Base-by-base conservation (phyloP, 2,797 vertebrate genomes). In the Furcifer pardalis region DNA sequence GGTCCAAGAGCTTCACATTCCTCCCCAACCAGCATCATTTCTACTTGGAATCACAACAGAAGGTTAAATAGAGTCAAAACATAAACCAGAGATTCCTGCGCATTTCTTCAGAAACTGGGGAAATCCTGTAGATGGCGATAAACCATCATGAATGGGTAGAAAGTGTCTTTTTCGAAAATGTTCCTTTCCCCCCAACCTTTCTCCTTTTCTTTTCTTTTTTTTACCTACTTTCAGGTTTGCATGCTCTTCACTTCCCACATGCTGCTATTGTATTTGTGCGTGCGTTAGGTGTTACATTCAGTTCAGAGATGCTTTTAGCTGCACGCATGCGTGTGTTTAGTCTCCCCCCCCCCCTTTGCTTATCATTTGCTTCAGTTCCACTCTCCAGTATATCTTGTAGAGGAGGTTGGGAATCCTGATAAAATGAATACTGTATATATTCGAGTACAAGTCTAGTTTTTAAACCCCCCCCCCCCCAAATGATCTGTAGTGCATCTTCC, bases 71-170 rank as follows among this genome's bases (percentile, higher is more conserved):
- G 17, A n/a, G 32, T 23, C 1, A 59, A 59, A 27, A 7, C 13
- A 30, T 37, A 27, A 30, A 42, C 46, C 27, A 79, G 2, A 3
- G n/a, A 35, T 25, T 5, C 74, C 32, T 8, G 65, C 8, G 25
- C 52, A 23, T 23, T 74, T 84, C 87, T 27, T 72, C 7, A 10
- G 2, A 76, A 49, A 77, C 68, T n/a, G 4, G 73, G 52, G 84
- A n/a, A 79, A 88, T 90, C 96, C 96, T 95, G 95, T 92, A 97
- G 96, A 90, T 96, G 96, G 96, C 95, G 92, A 91, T 92, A 95
- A 91, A 92, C 90, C 90, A 94, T 91, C 94, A 96, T 66, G 88
- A 95, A 97, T 96, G 92, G 90, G 73, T 17, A 30, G 12, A 76
- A n/a, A 62, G 79, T 81, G 82, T 71, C 72, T 49, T 25, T 32